These are phyloP conservation scores for Darevskia mixta DNA, from an alignment of 2,797 vertebrate genomes.

Conservation along the genomic window DNA sequence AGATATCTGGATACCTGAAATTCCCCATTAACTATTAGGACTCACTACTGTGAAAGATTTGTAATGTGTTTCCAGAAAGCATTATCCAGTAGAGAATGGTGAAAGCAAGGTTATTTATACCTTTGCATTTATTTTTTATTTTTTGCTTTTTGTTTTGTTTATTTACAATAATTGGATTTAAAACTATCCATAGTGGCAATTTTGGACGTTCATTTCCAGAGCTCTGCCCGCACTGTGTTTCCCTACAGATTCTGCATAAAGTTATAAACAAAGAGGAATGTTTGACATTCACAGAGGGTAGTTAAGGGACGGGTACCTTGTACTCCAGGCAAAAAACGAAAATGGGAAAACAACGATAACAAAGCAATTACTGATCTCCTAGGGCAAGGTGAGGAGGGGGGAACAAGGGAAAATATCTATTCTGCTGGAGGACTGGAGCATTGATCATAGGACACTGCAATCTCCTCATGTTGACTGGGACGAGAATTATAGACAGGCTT, in stretches of 20 bases:
- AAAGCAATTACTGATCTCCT: conserved; percentile 62
- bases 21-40: too few species aligned
- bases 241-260: not conserved
- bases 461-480: conserved; percentile 61
- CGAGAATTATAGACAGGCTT: conserved; percentile 49
- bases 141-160: too few species aligned
- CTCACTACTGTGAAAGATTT: too few species aligned
- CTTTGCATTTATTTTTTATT: not conserved
- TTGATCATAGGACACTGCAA: conserved; percentile 56
- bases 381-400: conserved; percentile 57
- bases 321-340: conserved; percentile 58
- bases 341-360: conserved; percentile 52
- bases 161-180: not conserved
- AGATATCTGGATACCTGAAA: too few species aligned
- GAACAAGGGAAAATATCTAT: conserved; percentile 54
- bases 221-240: not conserved
- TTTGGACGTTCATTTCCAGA: not conserved
- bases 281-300: conserved; percentile 25
- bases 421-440: conserved; percentile 46
- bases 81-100: too few species aligned
- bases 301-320: conserved; percentile 43
- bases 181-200: not conserved
- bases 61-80: too few species aligned
- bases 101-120: not conserved
- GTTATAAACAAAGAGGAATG: conserved; percentile 35